These are phyloP conservation scores for Tetramorium bicarinatum DNA, from an alignment of 2,888 invertebrate genomes.

Conservation along the genomic window DNA sequence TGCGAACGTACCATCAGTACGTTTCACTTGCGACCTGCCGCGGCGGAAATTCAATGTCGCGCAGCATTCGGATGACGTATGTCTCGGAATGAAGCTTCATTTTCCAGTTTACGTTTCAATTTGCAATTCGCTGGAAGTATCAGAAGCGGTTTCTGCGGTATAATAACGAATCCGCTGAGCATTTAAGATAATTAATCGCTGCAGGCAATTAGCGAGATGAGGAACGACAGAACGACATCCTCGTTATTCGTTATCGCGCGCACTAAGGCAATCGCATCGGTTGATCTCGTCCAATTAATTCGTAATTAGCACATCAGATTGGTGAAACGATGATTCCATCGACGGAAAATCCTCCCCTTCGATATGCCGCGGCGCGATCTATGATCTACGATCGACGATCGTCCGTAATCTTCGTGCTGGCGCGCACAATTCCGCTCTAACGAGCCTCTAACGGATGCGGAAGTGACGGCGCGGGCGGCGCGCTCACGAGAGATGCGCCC, in stretches of 20 bases:
- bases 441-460: slow-evolving; percentile 61
- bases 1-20: slow-evolving; percentile 1
- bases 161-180: background rate
- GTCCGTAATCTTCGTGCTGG: slow-evolving; percentile 21
- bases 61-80: background rate
- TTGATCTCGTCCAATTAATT: background rate
- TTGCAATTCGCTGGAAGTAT: background rate
- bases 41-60: slow-evolving; percentile 35
- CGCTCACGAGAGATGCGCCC: slow-evolving; percentile 59
- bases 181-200: background rate
- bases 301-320: background rate
- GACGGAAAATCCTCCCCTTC: background rate
- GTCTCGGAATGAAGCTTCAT: background rate
- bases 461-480: slow-evolving; percentile 34
- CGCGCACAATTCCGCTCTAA: slow-evolving; percentile 49
- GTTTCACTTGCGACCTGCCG: background rate
- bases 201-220: slow-evolving; percentile 20
- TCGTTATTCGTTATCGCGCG: background rate
- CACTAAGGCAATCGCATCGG: background rate
- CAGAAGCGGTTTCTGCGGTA: background rate
- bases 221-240: background rate
- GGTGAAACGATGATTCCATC: background rate
- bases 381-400: background rate
- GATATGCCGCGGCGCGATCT: background rate
- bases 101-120: background rate